Base-by-base conservation (phyloP, 92 coral and sea anemone species). In the Muricea muricata region DNA sequence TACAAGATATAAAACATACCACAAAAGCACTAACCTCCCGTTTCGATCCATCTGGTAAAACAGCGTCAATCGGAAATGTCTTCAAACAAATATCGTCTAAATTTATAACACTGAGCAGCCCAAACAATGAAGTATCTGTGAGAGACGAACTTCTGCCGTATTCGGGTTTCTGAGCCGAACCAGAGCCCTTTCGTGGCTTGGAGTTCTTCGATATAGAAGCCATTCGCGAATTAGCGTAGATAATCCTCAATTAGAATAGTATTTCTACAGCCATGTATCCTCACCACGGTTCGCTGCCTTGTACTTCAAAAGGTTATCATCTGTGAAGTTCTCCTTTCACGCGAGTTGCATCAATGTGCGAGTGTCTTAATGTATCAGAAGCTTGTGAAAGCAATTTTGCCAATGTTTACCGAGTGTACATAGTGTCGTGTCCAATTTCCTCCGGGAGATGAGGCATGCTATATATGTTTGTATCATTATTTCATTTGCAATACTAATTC, bases 21-120 rank as follows among this genome's bases (percentile, higher is more conserved):
- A n/a, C n/a, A n/a, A n/a, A n/a, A n/a, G n/a, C n/a, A 87, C 99
- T 88, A 66, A 97, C 99, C 96, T 93, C 89, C 48, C 94, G 88
- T 32, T 91, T 93, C 72, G 92, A 86, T 30, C 99, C 99, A 85
- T 97, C 99, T 24, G 99, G 99, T 11, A 97, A 90, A 54, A 93
- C 89, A 60, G 95, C 95, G 68, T 93, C 89, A 12, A 97, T 94
- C 68, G 93, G 91, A 79, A 97, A 97, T 33, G 93, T 97, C 61
- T 93, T 93, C 21, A 92, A 84, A 35, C 87, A 89, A 60, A 93
- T 95, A 48, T 97, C 99, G 69, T 93, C 97, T 94, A 93, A 88
- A 17, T 94, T 92, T 79, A 97, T 93, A 79, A 93, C 94, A 81
- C 91, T 97, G 63, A 97, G 84, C 69, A 97, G 94, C 77, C 99